A percentile compares a stretch with the other conserved stretches of the same genome.
Conservation (phyloP, 2,797 vertebrate genomes). For the Glyptemys insculpta region DNA sequence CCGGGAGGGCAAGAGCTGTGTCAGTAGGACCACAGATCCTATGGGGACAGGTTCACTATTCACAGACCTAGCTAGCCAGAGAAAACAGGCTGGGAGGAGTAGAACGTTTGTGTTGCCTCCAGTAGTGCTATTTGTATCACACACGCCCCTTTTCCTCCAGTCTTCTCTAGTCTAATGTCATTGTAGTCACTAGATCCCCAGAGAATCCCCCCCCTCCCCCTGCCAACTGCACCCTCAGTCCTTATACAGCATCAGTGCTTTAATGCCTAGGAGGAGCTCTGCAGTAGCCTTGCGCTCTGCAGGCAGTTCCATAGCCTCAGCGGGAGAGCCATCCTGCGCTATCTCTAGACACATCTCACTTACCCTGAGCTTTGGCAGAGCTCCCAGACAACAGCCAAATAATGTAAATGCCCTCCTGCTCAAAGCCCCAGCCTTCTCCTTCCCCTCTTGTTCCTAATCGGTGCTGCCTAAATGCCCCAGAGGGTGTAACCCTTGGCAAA, state of each 20-base stretch:
- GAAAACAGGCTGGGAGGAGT: background rate
- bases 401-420: background rate
- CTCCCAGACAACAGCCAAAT: background rate
- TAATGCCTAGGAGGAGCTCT: background rate
- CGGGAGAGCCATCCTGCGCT: background rate
- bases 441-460: background rate
- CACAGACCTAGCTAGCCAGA: background rate
- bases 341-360: background rate
- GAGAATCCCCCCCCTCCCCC: background rate
- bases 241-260: background rate
- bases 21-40: background rate
- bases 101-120: background rate
- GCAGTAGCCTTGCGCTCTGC: background rate
- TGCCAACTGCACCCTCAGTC: background rate
- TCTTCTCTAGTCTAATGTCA: background rate
- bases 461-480: background rate
- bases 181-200: background rate
- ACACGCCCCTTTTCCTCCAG: background rate
- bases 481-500: background rate
- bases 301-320: background rate
- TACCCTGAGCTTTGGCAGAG: background rate
- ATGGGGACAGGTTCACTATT: background rate
- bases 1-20: background rate
- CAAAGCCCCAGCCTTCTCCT: background rate
- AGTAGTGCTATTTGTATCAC: rapidly evolving